These are phyloP conservation scores for Agrypnus murinus DNA, from an alignment of 2,888 invertebrate genomes.

Conservation along the genomic window DNA sequence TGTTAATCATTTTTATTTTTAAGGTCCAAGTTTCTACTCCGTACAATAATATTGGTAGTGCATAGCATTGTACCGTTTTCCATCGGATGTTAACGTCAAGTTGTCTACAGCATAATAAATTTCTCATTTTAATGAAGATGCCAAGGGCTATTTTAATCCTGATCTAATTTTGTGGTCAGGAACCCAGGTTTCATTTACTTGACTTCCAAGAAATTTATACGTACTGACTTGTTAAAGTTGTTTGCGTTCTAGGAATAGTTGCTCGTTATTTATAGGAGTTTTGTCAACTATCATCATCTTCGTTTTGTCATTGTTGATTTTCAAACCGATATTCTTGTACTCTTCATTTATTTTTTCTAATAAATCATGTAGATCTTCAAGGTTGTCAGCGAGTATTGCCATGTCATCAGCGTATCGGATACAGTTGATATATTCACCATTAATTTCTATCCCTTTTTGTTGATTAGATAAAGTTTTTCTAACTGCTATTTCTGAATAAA, in stretches of 20 bases:
- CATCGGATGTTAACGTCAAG: too few species aligned
- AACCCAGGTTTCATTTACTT: conserved; percentile 2
- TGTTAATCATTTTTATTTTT: too few species aligned
- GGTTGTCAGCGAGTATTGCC: conserved; percentile 10
- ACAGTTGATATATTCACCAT: not conserved
- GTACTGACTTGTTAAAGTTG: not conserved
- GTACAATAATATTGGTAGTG: too few species aligned
- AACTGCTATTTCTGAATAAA: not conserved
- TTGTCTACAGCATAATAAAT: too few species aligned
- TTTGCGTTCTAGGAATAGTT: not conserved
- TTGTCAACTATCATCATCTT: too few species aligned
- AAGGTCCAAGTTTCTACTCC: too few species aligned
- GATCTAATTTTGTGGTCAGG: conserved; percentile 5
- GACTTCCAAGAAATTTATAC: conserved; percentile 14
- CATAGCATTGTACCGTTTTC: not conserved
- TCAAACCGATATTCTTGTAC: conserved; percentile 14
- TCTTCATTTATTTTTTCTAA: conserved; percentile 14
- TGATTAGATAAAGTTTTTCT: too few species aligned
- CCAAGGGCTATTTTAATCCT: conserved; percentile 11
- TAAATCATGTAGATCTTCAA: conserved; percentile 15
- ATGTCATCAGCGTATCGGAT: too few species aligned
- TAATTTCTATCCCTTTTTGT: conserved; percentile 1
- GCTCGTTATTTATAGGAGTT: conserved; percentile 15
- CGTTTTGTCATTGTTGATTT: too few species aligned
- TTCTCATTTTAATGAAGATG: too few species aligned